These are phyloP conservation scores for Hippotragus niger DNA, from an alignment of 2,113 vertebrate species.

Conservation along the genomic window DNA sequence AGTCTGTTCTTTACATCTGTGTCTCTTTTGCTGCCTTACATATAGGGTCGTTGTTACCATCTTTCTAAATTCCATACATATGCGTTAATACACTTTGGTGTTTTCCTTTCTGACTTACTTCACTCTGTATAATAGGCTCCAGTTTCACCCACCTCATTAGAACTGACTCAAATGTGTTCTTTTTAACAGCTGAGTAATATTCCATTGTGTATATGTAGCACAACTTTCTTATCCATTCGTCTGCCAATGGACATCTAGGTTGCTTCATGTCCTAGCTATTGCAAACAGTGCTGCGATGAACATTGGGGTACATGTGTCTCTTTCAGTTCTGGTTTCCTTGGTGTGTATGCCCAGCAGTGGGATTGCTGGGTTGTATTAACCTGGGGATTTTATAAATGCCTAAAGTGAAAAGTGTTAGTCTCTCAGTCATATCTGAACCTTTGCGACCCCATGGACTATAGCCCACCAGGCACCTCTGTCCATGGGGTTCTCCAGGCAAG, in stretches of 20 bases:
- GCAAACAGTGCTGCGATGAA: neutral
- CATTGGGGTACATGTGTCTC: neutral
- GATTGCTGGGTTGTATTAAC: neutral
- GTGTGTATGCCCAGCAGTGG: neutral
- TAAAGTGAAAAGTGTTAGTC: neutral
- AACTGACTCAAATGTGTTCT: neutral
- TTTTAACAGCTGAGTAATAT: neutral
- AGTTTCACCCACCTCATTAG: neutral
- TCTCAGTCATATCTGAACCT: neutral
- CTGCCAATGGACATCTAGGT: neutral
- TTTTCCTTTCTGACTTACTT: neutral
- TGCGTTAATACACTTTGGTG: neutral
- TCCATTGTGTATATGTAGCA: neutral
- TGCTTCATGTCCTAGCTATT: neutral
- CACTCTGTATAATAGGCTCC: neutral
- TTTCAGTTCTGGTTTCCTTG: neutral
- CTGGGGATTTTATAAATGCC: neutral
- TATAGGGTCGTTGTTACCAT: neutral
- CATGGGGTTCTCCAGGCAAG: neutral
- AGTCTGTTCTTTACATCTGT: neutral
- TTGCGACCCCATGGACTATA: neutral
- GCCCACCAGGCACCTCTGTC: neutral
- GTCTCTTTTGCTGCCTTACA: neutral
- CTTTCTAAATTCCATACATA: neutral
- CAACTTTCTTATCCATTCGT: neutral